Conservation (phyloP, 1,140 invertebrate genomes). For the Ooceraea biroi region DNA sequence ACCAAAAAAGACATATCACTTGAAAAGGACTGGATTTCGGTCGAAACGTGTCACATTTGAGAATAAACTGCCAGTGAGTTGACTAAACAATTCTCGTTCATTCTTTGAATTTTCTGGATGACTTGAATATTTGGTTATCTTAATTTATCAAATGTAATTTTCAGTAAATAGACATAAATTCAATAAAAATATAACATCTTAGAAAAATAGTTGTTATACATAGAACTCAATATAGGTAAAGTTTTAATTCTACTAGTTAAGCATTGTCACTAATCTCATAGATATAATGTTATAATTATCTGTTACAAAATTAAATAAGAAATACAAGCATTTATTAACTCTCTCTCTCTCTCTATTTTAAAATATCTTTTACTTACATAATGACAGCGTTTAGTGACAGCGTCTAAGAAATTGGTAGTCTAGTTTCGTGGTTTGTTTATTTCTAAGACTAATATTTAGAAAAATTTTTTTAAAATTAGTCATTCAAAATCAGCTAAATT, state of each 20-base stretch:
- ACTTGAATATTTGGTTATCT: too few relatives aligned
- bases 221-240: slow-evolving; percentile 2
- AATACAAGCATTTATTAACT: slow-evolving; percentile 14
- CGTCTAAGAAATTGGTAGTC: not conserved
- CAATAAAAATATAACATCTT: too few relatives aligned
- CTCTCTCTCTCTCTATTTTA: too few relatives aligned
- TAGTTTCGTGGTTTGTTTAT: not conserved
- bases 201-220: slow-evolving; percentile 8
- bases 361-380: slow-evolving; percentile 32
- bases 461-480: slow-evolving; percentile 67
- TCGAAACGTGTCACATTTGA: too few relatives aligned
- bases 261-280: slow-evolving; percentile 3
- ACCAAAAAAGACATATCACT: too few relatives aligned
- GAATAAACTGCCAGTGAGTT: too few relatives aligned
- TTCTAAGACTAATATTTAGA: not conserved
- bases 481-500: too few relatives aligned
- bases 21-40: too few relatives aligned
- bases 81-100: too few relatives aligned
- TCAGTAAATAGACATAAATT: too few relatives aligned
- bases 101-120: too few relatives aligned
- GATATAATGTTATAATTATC: slow-evolving; percentile 9
- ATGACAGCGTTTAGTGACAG: not conserved
- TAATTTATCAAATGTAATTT: too few relatives aligned
- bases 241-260: slow-evolving; percentile 22
- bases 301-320: not conserved